Evolutionary conservation across 2,113 vertebrate species (phyloP).

Genomic region (Protobothrops flavoviridis): DNA sequence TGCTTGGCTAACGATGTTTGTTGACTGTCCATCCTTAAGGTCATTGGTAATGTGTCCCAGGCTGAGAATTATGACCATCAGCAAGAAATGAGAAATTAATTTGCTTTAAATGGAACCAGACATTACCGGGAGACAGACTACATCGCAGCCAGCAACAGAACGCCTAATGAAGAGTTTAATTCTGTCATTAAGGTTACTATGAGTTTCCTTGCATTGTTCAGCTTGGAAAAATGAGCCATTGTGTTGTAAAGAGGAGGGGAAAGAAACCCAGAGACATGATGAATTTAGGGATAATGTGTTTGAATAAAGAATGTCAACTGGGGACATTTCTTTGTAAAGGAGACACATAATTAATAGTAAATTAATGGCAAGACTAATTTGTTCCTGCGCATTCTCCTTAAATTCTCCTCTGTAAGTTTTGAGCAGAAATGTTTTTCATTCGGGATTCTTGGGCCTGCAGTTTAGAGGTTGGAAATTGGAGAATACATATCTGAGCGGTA

Average conservation of each 20-base stretch:
- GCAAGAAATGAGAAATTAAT: constrained; percentile 78
- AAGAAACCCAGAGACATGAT: not conserved
- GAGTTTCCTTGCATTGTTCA: not conserved
- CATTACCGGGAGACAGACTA: constrained; percentile 63
- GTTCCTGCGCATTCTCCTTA: not conserved
- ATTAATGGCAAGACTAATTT: not conserved
- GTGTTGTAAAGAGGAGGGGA: not conserved
- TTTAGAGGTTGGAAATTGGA: not conserved
- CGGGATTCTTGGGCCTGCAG: not conserved
- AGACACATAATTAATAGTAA: not conserved
- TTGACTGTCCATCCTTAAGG: constrained; percentile 66
- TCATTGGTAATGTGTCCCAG: constrained; percentile 66
- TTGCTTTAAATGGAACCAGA: constrained; percentile 71
- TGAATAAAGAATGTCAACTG: constrained; percentile 11
- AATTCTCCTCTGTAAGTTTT: constrained; percentile 2
- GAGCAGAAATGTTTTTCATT: not conserved
- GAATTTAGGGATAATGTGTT: constrained; percentile 7
- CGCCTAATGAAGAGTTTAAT: constrained; percentile 64
- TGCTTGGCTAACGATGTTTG: constrained; percentile 53
- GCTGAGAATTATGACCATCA: constrained; percentile 70
- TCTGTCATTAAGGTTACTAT: constrained; percentile 41
- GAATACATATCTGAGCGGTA: not conserved
- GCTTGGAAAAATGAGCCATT: not conserved
- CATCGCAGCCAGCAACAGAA: constrained; percentile 56
- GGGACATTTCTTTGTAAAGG: not conserved